Conservation (phyloP, 2,113 vertebrate species). For the Upupa epops region DNA sequence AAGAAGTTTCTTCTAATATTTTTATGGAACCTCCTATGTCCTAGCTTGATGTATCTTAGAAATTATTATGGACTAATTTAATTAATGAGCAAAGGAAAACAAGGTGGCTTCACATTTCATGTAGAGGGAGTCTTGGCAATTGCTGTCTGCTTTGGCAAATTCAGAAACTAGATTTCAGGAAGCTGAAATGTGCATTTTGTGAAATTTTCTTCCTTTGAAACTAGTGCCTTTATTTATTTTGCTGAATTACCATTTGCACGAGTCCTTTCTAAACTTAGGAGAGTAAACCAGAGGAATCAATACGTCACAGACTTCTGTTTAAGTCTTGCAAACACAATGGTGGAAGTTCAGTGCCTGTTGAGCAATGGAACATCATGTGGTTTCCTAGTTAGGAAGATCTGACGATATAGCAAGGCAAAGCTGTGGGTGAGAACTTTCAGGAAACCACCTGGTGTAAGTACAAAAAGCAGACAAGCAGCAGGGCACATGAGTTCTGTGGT, state of each 20-base stretch:
- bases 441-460: background rate
- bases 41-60: background rate
- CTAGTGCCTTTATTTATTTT: slow-evolving; percentile 32
- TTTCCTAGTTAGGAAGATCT: background rate
- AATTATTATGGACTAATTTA: background rate
- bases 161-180: background rate
- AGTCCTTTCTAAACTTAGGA: background rate
- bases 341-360: background rate
- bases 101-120: background rate
- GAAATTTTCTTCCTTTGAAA: slow-evolving; percentile 48
- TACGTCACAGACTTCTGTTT: slow-evolving; percentile 11
- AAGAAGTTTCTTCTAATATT: too few species aligned
- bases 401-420: background rate
- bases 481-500: background rate
- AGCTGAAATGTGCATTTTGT: background rate
- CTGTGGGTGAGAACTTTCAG: background rate
- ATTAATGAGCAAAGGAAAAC: background rate
- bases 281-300: slow-evolving; percentile 34
- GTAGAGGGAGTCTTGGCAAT: background rate
- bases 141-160: background rate
- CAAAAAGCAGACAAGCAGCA: background rate
- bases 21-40: too few species aligned
- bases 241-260: slow-evolving; percentile 10
- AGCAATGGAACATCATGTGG: background rate
- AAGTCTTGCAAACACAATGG: background rate